These are phyloP conservation scores for Odontesthes bonariensis DNA, from an alignment of 2,113 vertebrate species.

Conservation along the genomic window DNA sequence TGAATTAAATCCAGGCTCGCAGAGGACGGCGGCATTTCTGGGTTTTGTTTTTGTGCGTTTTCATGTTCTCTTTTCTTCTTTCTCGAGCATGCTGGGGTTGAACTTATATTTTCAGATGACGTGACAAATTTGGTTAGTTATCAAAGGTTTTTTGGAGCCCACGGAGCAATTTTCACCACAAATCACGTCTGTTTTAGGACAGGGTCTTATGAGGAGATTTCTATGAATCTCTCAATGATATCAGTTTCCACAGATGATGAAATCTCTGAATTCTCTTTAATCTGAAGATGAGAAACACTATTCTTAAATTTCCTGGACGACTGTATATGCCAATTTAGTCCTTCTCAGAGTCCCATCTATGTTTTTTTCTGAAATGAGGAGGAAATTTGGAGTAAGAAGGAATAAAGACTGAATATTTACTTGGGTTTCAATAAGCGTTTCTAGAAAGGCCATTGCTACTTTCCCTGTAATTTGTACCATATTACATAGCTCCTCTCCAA, in stretches of 20 bases:
- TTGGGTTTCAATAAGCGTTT: background rate
- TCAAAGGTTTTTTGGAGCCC: background rate
- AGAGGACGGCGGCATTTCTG: constrained; percentile 2
- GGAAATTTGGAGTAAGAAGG: no score
- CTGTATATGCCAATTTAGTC: no score
- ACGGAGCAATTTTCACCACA: background rate
- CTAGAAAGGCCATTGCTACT: background rate
- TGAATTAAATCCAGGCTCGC: constrained; percentile 5
- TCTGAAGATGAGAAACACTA: background rate
- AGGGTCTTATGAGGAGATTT: no score
- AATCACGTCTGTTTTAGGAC: background rate
- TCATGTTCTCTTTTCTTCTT: background rate
- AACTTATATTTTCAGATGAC: background rate
- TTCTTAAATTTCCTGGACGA: background rate
- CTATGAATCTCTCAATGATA: no score
- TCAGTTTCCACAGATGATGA: background rate
- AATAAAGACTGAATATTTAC: background rate
- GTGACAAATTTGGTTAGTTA: background rate
- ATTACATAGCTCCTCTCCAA: background rate
- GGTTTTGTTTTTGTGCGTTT: background rate
- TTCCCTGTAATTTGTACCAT: constrained; percentile 16
- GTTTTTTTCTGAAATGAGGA: no score
- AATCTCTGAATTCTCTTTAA: background rate
- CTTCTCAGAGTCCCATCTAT: no score
- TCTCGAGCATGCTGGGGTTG: background rate